Evolutionary conservation across 2,888 invertebrate species (phyloP).

Genomic region (Eristalis arbustorum): DNA sequence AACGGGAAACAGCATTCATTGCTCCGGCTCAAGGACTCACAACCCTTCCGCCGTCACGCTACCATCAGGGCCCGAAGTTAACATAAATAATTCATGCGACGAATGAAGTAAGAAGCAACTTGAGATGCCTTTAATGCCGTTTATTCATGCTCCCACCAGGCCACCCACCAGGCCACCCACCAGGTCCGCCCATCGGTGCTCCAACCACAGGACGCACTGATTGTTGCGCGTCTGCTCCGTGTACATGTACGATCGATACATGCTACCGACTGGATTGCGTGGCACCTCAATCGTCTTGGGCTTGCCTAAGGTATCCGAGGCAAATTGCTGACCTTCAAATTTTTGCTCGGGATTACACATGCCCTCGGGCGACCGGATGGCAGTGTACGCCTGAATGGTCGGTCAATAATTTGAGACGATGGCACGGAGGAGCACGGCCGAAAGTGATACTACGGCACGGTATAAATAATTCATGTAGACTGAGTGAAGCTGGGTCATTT

Average conservation of each 20-base stretch:
- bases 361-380: not conserved
- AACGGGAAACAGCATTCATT: slow-evolving; percentile 32
- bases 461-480: slow-evolving; percentile 51
- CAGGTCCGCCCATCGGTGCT: not conserved
- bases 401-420: slow-evolving; percentile 58
- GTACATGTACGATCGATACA: not conserved
- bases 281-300: slow-evolving; percentile 14
- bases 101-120: slow-evolving; percentile 1
- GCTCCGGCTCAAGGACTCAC: slow-evolving; percentile 24
- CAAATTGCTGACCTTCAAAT: slow-evolving; percentile 54
- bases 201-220: not conserved
- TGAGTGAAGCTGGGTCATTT: slow-evolving; percentile 13
- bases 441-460: slow-evolving; percentile 39
- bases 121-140: slow-evolving; percentile 12
- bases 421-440: slow-evolving; percentile 29
- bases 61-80: slow-evolving; percentile 11
- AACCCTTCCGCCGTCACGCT: not conserved
- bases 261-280: slow-evolving; percentile 9
- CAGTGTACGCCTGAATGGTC: not conserved
- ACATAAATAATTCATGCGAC: slow-evolving; percentile 46
- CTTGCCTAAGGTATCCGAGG: slow-evolving; percentile 31
- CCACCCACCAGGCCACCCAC: not conserved
- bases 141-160: not conserved
- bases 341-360: slow-evolving; percentile 13
- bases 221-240: slow-evolving; percentile 19